Evolutionary conservation across 2,113 vertebrate species (phyloP).

Genomic region (Triplophysa dalaica): DNA sequence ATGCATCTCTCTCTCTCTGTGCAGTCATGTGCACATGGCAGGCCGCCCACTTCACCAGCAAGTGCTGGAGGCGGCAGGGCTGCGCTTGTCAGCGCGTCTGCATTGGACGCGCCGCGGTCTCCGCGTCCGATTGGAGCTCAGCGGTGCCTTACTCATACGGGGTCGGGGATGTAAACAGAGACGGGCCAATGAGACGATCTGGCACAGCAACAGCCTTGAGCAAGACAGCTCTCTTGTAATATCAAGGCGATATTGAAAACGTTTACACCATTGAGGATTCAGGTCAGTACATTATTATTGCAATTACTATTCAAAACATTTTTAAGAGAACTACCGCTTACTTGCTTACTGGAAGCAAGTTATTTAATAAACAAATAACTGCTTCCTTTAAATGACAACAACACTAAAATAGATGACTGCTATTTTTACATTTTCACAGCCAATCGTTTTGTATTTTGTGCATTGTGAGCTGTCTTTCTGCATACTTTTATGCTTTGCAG

Average conservation of each 20-base stretch:
- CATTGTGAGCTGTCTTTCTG: too few relatives aligned
- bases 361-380: not conserved
- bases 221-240: not conserved
- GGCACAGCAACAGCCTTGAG: slow-evolving; percentile 3
- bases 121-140: slow-evolving; percentile 53
- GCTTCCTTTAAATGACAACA: too few relatives aligned
- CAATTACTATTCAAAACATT: too few relatives aligned
- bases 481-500: too few relatives aligned
- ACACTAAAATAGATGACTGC: too few relatives aligned
- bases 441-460: too few relatives aligned
- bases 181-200: slow-evolving; percentile 42
- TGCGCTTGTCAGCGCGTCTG: slow-evolving; percentile 56
- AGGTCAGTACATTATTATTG: not conserved
- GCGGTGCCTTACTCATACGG: slow-evolving; percentile 58
- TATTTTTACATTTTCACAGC: too few relatives aligned
- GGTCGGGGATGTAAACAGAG: slow-evolving; percentile 59
- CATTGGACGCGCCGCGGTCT: slow-evolving; percentile 29
- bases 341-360: not conserved
- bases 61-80: slow-evolving; percentile 58
- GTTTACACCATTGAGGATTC: not conserved
- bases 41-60: slow-evolving; percentile 39
- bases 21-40: slow-evolving; percentile 49
- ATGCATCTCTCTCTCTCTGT: slow-evolving; percentile 26
- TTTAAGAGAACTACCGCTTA: not conserved
- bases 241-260: not conserved